phyloP scores from a whole-genome alignment of 2,113 vertebrate genomes.

The Hyperoodon ampullatus region DNA sequence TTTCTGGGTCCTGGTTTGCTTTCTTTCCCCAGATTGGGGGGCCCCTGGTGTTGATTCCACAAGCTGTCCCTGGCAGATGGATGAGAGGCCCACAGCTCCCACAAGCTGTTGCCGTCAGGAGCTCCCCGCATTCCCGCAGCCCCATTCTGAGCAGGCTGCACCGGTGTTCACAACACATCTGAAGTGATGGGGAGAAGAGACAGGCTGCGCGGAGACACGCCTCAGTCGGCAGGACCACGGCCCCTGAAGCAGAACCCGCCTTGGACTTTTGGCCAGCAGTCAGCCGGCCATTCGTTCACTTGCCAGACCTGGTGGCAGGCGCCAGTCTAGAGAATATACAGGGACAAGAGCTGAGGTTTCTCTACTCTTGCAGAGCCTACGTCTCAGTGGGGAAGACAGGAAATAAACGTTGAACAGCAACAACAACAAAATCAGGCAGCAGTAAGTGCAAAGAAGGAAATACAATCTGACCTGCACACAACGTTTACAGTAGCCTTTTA shows the following conservation, averaged over 20 bases:
- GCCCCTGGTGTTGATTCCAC: conserved; percentile 30
- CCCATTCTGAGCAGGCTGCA: neutral
- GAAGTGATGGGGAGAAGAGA: neutral
- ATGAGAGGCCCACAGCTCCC: neutral
- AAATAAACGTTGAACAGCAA: neutral
- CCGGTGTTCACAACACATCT: conserved; percentile 35
- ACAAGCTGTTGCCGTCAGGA: conserved; percentile 14
- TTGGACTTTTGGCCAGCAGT: neutral
- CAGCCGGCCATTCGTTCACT: rapidly evolving
- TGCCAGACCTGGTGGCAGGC: neutral
- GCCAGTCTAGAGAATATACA: neutral
- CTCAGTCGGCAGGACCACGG: neutral
- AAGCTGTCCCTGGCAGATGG: conserved; percentile 69
- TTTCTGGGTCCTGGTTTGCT: neutral
- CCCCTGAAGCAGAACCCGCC: neutral
- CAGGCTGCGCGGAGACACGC: neutral
- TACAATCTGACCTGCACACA: rapidly evolving
- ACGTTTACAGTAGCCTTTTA: rapidly evolving
- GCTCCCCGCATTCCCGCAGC: neutral
- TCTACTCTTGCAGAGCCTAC: neutral
- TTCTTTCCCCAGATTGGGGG: neutral
- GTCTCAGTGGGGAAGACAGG: neutral
- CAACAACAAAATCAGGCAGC: neutral
- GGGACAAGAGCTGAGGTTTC: neutral
- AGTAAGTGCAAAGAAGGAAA: neutral